Base-by-base conservation (phyloP, 1,140 invertebrate genomes). In the Cardiocondyla obscurior region DNA sequence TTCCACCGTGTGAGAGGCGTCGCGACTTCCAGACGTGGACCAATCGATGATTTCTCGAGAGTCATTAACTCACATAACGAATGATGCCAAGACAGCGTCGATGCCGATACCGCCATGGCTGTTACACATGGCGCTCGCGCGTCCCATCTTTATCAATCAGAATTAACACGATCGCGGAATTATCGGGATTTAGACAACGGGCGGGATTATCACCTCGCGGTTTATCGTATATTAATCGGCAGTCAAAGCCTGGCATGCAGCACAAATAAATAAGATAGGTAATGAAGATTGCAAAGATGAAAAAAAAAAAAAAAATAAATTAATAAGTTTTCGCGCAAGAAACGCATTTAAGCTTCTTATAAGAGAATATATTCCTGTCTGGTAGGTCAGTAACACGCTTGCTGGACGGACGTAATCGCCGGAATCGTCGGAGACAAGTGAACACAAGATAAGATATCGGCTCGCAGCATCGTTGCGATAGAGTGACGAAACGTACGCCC, bases 21-120 rank as follows among this genome's bases (percentile, higher is more conserved):
- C 89, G 82, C 88, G 73, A 44, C 79, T 87, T 81, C 67, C 39
- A 79, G 81, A 86, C 87, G 87, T 44, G 74, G 81, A 92, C 91
- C 91, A 92, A 92, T 92, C 90, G 91, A 91, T 91, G 90, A 92
- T 92, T 90, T 91, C 90, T 89, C 88, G 86, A 89, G 90, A 84
- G 88, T 87, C 88, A 89, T 90, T 89, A 89, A 91, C 83, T 89
- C 87, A 82, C 83, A 79, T 88, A 85, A 88, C 83, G 87, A 88
- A 88, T 83, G 86, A 88, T 88, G 73, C 82, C 83, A 83, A 46
- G 76, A 84, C 22, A 67, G 33, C 69, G 74, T 57, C 51, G 19
- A 39, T 10, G 74, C 36, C 65, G 19, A 39, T 19, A 64, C 65
- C 83, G 86, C 85, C 87, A 82, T 82, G 22, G 22, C 82, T 82